Evolutionary conservation across 1,140 invertebrate species (phyloP).

Genomic region (Bombus fervidus): DNA sequence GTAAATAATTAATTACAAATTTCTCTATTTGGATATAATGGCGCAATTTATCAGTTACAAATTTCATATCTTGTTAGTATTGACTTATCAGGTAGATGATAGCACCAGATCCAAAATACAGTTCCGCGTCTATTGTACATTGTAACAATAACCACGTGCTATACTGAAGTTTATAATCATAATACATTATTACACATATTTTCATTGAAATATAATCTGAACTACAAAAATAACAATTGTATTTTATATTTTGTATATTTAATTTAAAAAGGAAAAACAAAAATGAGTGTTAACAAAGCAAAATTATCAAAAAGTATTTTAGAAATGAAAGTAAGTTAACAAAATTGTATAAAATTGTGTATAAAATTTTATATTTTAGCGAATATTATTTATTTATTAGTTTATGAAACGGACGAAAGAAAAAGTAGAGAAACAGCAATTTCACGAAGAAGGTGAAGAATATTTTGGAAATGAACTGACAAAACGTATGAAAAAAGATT

Average conservation of each 20-base stretch:
- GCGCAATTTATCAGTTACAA: no score
- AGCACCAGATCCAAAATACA: no score
- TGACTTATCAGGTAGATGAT: no score
- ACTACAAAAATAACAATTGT: background rate
- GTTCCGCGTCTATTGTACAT: no score
- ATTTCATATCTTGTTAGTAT: no score
- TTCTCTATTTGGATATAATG: no score
- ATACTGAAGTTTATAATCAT: background rate
- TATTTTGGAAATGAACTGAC: constrained; percentile 84
- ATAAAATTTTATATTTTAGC: constrained; percentile 21
- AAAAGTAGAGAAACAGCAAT: constrained; percentile 88
- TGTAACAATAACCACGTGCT: background rate
- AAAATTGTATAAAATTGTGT: background rate
- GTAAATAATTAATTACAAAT: no score
- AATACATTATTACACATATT: background rate
- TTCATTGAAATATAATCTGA: background rate
- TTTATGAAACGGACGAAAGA: constrained; percentile 96
- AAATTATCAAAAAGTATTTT: constrained; percentile 87
- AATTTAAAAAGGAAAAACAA: background rate
- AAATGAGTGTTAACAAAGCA: constrained; percentile 70
- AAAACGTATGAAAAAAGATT: constrained; percentile 82
- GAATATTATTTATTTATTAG: constrained; percentile 73
- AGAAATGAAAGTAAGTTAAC: constrained; percentile 86
- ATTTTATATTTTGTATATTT: background rate
- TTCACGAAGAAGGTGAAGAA: constrained; percentile 87